Conservation (phyloP, 2,888 invertebrate genomes). For the Drosophila aldrichi region DNA sequence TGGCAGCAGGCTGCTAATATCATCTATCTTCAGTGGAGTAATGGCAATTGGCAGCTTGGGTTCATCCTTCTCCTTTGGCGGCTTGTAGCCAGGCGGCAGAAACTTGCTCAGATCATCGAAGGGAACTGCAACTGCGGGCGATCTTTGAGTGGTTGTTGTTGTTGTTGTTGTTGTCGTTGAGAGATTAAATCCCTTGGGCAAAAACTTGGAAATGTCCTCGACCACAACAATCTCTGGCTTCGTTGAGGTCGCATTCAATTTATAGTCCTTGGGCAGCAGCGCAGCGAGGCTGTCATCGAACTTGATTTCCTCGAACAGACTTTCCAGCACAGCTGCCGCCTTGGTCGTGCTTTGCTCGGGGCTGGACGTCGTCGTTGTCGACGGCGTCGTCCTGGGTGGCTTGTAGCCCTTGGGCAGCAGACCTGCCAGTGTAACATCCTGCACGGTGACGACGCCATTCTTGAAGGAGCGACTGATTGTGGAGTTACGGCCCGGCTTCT, state of each 20-base stretch:
- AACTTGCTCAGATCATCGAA: conserved; percentile 87
- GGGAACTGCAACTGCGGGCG: conserved; percentile 84
- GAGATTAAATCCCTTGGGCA: conserved; percentile 87
- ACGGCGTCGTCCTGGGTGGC: conserved; percentile 79
- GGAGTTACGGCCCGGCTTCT: conserved; percentile 82
- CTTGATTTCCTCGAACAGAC: conserved; percentile 80
- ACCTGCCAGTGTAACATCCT: conserved; percentile 86
- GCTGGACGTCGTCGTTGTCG: conserved; percentile 21
- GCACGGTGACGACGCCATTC: conserved; percentile 86
- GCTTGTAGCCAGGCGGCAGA: conserved; percentile 89
- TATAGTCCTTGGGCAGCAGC: conserved; percentile 87
- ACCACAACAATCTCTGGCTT: conserved; percentile 85
- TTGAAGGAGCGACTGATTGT: conserved; percentile 86
- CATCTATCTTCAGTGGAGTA: conserved; percentile 85
- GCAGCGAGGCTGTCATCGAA: conserved; percentile 83
- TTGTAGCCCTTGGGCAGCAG: conserved; percentile 88
- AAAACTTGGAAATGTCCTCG: conserved; percentile 88
- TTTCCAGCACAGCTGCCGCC: conserved; percentile 64
- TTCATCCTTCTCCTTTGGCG: conserved; percentile 54
- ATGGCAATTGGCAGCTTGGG: conserved; percentile 45
- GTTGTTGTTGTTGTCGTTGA: conserved; percentile 57
- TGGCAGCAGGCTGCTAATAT: conserved; percentile 88
- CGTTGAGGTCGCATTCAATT: conserved; percentile 83
- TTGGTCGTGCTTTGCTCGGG: conserved; percentile 36
- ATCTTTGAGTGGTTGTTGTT: conserved; percentile 54